Conservation (phyloP, 2,888 invertebrate species). For the Drosophila suboccidentalis region DNA sequence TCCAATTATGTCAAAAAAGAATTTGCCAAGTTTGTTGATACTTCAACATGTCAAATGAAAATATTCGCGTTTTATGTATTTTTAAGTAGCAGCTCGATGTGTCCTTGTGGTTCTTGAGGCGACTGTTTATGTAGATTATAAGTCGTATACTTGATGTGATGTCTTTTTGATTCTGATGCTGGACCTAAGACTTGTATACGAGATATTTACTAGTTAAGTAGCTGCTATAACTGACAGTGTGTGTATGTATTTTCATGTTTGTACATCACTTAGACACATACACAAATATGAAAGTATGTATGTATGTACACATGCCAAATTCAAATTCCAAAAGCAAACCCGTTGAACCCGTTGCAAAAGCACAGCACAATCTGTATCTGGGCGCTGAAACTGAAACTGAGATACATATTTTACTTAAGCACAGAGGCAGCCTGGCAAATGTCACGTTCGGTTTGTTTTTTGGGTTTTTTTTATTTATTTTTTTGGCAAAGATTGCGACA, state of each 20-base stretch:
- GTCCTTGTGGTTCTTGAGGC: background rate
- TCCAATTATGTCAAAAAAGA: slow-evolving; percentile 6
- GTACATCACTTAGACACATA: slow-evolving; percentile 11
- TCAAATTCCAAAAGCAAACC: slow-evolving; percentile 69
- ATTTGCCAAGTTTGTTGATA: background rate
- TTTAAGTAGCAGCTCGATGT: too few species aligned
- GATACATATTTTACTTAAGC: slow-evolving; percentile 50
- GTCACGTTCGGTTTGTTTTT: slow-evolving; percentile 57
- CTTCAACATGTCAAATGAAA: background rate
- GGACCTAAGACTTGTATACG: slow-evolving; percentile 4
- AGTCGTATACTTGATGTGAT: slow-evolving; percentile 25
- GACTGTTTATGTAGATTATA: background rate
- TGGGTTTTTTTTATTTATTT: slow-evolving; percentile 39
- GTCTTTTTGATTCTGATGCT: background rate
- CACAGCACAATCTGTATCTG: slow-evolving; percentile 29
- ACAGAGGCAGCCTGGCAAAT: slow-evolving; percentile 49
- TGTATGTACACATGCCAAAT: slow-evolving; percentile 43
- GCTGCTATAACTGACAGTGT: slow-evolving; percentile 13
- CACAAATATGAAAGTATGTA: slow-evolving; percentile 31
- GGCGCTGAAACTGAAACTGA: slow-evolving; percentile 26
- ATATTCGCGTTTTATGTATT: background rate
- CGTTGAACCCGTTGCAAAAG: slow-evolving; percentile 69
- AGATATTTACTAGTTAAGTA: slow-evolving; percentile 11
- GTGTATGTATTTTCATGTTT: slow-evolving; percentile 12
- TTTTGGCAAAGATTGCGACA: slow-evolving; percentile 56